These are phyloP conservation scores for Drosophila simulans DNA, from an alignment of 1,140 invertebrate genomes.

Conservation along the genomic window DNA sequence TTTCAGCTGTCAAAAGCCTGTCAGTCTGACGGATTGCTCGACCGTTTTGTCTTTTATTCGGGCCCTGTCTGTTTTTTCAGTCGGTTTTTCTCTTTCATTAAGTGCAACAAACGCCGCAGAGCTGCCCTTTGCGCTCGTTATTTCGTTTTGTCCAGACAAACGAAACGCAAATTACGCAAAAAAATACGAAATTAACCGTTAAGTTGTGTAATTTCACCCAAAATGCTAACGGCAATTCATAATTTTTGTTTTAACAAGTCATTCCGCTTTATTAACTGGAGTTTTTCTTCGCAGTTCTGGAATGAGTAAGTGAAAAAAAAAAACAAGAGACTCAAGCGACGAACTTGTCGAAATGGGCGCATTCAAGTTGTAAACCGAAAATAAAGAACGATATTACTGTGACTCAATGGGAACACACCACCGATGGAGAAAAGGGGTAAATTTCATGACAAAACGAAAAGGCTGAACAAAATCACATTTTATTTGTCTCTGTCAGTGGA, in stretches of 20 bases:
- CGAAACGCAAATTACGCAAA: slow-evolving; percentile 45
- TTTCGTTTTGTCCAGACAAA: slow-evolving; percentile 36
- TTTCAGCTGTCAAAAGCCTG: slow-evolving; percentile 63
- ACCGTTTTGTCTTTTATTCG: slow-evolving; percentile 54
- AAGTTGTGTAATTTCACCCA: slow-evolving; percentile 62
- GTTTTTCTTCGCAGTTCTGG: slow-evolving; percentile 31
- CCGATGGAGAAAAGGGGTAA: slow-evolving; percentile 30
- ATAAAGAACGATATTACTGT: slow-evolving; percentile 35
- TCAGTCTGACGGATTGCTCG: slow-evolving; percentile 58
- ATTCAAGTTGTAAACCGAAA: slow-evolving; percentile 31
- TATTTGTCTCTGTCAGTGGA: slow-evolving; percentile 32
- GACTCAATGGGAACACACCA: slow-evolving; percentile 39
- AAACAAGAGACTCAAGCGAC: slow-evolving; percentile 58
- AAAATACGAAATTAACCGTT: slow-evolving; percentile 59
- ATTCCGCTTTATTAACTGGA: slow-evolving; percentile 39
- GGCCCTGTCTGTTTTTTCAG: slow-evolving; percentile 7
- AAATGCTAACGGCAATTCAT: slow-evolving; percentile 51
- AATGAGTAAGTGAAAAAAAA: slow-evolving; percentile 34
- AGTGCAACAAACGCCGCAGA: slow-evolving; percentile 32
- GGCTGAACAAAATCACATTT: slow-evolving; percentile 27
- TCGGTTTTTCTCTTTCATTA: slow-evolving; percentile 33
- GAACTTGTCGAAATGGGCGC: slow-evolving; percentile 45
- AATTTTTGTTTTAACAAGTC: slow-evolving; percentile 42
- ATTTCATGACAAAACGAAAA: slow-evolving; percentile 49
- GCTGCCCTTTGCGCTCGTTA: slow-evolving; percentile 38